Evolutionary conservation across 2,888 invertebrate genomes (phyloP).

Genomic region (Drosophila colorata): DNA sequence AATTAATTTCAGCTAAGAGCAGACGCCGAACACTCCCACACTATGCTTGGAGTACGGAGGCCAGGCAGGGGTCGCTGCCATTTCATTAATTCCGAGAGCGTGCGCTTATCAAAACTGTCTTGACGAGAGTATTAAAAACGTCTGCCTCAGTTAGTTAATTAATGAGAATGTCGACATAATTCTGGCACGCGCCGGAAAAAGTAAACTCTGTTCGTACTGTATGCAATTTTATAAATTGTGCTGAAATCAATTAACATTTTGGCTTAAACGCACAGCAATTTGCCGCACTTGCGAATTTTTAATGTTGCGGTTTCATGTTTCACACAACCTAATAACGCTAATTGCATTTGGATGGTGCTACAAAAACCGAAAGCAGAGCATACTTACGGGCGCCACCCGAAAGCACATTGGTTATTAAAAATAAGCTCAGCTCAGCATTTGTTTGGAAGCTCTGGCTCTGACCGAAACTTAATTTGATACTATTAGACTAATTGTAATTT

Average conservation of each 20-base stretch:
- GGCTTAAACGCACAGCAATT: slow-evolving; percentile 24
- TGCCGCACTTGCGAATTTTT: slow-evolving; percentile 1
- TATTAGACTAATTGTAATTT: background rate
- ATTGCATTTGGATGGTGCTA: slow-evolving; percentile 39
- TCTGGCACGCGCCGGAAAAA: slow-evolving; percentile 26
- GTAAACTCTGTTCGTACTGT: slow-evolving; percentile 6
- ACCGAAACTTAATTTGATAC: no score
- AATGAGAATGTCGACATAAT: slow-evolving; percentile 48
- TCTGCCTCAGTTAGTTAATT: slow-evolving; percentile 64
- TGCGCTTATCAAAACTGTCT: slow-evolving; percentile 62
- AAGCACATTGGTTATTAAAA: background rate
- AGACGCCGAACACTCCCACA: slow-evolving; percentile 20
- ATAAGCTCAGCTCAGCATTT: background rate
- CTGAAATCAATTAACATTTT: slow-evolving; percentile 6
- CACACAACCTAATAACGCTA: slow-evolving; percentile 54
- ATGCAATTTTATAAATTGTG: background rate
- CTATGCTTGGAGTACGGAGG: slow-evolving; percentile 1
- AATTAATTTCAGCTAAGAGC: slow-evolving; percentile 58
- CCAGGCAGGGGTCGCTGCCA: slow-evolving; percentile 34
- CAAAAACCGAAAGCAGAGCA: slow-evolving; percentile 5
- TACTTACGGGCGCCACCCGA: slow-evolving; percentile 21
- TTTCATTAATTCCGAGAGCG: slow-evolving; percentile 70
- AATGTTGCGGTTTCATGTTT: slow-evolving; percentile 36
- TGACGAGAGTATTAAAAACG: slow-evolving; percentile 55
- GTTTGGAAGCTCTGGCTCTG: no score